Evolutionary conservation across 92 coral and sea anemone genomes (phyloP).

Genomic region (Porites evermanni): DNA sequence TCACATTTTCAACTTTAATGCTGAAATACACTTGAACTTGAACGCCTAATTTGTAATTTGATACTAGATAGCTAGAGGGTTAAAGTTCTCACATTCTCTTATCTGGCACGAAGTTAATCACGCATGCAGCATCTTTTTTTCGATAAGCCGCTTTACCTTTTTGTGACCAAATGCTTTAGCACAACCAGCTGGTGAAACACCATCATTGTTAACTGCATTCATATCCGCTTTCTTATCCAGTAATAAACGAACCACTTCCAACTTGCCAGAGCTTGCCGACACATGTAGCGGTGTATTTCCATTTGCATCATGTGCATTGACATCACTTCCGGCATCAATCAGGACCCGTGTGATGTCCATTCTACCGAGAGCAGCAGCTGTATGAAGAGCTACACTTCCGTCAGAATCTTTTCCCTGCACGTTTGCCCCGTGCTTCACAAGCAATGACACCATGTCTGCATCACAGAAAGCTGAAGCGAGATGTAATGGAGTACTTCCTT

Average conservation of each 20-base stretch:
- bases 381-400: conserved; percentile 19
- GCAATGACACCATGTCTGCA: conserved; percentile 15
- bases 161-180: conserved; percentile 2
- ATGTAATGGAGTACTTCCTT: conserved; percentile 37
- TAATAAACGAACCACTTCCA: conserved; percentile 4
- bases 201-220: conserved; percentile 6
- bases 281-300: conserved; percentile 26
- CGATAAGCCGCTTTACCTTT: background rate
- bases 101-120: background rate
- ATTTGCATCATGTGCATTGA: conserved; percentile 1
- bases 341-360: conserved; percentile 1
- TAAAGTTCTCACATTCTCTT: background rate
- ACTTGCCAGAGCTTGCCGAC: conserved; percentile 30
- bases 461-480: conserved; percentile 30
- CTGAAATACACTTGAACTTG: no score
- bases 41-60: no score
- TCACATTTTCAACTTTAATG: no score
- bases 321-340: background rate
- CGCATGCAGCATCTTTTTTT: background rate
- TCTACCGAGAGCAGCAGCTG: conserved; percentile 9
- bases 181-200: conserved; percentile 7
- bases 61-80: background rate
- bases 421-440: conserved; percentile 4
- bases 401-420: conserved; percentile 5
- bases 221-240: conserved; percentile 12